These are phyloP conservation scores for Oreocharis arfaki DNA, from an alignment of 2,113 vertebrate genomes.

Conservation along the genomic window DNA sequence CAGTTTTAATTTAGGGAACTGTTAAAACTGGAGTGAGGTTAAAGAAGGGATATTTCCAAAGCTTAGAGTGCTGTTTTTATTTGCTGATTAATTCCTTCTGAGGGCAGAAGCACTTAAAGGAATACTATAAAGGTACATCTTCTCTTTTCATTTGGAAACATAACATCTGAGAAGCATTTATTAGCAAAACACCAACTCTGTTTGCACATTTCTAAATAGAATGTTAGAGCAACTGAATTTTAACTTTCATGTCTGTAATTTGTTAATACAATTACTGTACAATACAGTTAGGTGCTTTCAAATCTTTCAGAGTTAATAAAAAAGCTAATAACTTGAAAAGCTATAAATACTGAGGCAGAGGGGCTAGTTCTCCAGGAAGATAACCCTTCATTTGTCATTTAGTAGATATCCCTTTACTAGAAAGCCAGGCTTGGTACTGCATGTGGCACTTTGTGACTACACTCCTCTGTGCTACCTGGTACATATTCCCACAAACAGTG, in stretches of 20 bases:
- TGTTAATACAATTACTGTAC: constrained; percentile 69
- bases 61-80: constrained; percentile 2
- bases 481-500: neutral
- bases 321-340: constrained; percentile 72
- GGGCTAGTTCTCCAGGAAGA: neutral
- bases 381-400: constrained; percentile 61
- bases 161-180: constrained; percentile 61
- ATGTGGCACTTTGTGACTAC: neutral
- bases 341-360: constrained; percentile 55
- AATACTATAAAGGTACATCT: constrained; percentile 45
- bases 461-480: neutral
- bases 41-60: constrained; percentile 44
- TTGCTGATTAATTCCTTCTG: constrained; percentile 59
- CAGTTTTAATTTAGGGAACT: constrained; percentile 52
- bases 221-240: constrained; percentile 64
- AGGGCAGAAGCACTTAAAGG: constrained; percentile 56
- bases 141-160: constrained; percentile 61
- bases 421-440: neutral
- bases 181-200: constrained; percentile 59
- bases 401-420: neutral
- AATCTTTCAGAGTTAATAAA: constrained; percentile 74
- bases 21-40: constrained; percentile 20
- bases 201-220: constrained; percentile 64
- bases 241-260: constrained; percentile 66
- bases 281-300: constrained; percentile 62